Conservation (phyloP, 2,888 invertebrate species). For the Phrixothrix hirtus region DNA sequence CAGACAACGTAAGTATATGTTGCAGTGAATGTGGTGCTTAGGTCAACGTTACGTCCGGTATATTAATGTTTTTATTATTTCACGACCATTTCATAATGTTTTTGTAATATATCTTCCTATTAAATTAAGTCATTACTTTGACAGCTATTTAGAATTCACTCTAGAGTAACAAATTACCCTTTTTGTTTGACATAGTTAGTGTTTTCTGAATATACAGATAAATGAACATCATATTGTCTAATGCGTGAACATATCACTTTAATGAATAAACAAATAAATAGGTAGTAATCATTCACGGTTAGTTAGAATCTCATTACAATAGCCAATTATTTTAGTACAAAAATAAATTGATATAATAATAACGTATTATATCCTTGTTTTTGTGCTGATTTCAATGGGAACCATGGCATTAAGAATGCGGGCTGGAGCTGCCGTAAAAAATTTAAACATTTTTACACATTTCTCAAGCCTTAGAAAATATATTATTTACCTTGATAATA, state of each 20-base stretch:
- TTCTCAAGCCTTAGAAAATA: conserved; percentile 21
- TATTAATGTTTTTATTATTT: conserved; percentile 36
- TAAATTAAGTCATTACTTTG: conserved; percentile 47
- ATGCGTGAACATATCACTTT: conserved; percentile 26
- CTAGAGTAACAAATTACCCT: conserved; percentile 45
- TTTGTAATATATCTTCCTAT: conserved; percentile 29
- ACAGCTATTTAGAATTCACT: conserved; percentile 36
- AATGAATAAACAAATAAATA: conserved; percentile 34
- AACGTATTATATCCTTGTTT: neutral
- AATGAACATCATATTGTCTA: too few relatives aligned
- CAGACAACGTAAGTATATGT: conserved; percentile 29
- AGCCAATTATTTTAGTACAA: conserved; percentile 16
- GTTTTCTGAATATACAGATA: conserved; percentile 34
- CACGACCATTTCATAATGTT: conserved; percentile 33
- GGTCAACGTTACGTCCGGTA: conserved; percentile 40
- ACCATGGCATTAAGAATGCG: conserved; percentile 1
- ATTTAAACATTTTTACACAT: conserved; percentile 14
- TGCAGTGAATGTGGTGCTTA: conserved; percentile 26
- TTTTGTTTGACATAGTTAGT: conserved; percentile 40
- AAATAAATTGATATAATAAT: conserved; percentile 21
- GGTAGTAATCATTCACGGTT: conserved; percentile 23
- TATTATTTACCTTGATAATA: conserved; percentile 36
- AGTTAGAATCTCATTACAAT: conserved; percentile 23
- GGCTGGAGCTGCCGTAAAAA: conserved; percentile 17
- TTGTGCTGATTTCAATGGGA: too few relatives aligned